Conservation (phyloP, 2,113 vertebrate genomes). For the Nothocercus nigrocapillus region DNA sequence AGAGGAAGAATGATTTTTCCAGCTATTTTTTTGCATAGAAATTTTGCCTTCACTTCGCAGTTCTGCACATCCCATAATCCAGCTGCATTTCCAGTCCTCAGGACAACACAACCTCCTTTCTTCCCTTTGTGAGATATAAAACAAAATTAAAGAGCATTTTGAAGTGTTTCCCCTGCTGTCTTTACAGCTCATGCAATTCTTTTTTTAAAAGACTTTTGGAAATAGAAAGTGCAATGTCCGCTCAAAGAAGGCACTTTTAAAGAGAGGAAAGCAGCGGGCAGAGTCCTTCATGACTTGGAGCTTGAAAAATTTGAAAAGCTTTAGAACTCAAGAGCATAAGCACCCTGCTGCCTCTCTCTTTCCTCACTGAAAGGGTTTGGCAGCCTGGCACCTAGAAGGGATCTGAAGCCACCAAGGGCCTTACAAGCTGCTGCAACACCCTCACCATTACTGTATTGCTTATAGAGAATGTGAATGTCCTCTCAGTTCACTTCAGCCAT, state of each 20-base stretch:
- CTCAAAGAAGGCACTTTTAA: not conserved
- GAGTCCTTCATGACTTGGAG: not conserved
- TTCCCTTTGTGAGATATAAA: constrained; percentile 74
- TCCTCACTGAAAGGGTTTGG: not conserved
- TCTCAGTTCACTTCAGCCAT: not conserved
- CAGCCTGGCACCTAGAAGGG: rapidly evolving
- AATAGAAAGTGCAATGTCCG: not conserved
- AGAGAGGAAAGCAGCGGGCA: not conserved
- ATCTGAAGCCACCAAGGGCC: not conserved
- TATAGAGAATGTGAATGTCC: not conserved
- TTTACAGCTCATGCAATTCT: not conserved
- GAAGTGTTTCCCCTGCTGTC: not conserved
- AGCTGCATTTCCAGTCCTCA: constrained; percentile 85
- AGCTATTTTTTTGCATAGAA: constrained; percentile 87
- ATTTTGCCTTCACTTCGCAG: constrained; percentile 87
- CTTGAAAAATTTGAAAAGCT: not conserved
- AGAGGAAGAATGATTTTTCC: constrained; percentile 75
- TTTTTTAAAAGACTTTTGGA: not conserved
- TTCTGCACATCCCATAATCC: constrained; percentile 90
- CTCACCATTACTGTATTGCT: not conserved
- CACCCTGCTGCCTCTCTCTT: not conserved
- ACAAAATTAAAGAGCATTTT: not conserved
- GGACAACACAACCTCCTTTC: constrained; percentile 86
- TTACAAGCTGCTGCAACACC: not conserved
- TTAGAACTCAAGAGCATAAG: not conserved